Conservation (phyloP, 2,797 vertebrate genomes). For the Echiichthys vipera region DNA sequence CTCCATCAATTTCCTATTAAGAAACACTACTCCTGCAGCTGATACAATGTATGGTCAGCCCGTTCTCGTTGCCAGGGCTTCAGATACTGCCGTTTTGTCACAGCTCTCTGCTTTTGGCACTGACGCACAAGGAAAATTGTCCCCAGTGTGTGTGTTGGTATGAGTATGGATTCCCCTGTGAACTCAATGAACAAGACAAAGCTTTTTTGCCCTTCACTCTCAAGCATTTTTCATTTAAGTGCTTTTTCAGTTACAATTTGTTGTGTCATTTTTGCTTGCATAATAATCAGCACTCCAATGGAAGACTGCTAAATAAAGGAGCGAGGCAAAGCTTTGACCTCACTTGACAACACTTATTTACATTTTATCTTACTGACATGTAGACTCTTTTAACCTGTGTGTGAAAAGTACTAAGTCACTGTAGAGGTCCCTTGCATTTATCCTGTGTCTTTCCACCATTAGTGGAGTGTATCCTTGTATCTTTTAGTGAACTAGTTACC, state of each 20-base stretch:
- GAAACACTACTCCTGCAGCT: slow-evolving; percentile 25
- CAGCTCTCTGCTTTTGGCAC: too few relatives aligned
- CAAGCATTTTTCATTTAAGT: slow-evolving; percentile 31
- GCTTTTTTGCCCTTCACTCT: slow-evolving; percentile 42
- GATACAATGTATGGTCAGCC: slow-evolving; percentile 50
- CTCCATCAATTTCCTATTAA: neutral
- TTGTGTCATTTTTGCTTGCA: slow-evolving; percentile 38
- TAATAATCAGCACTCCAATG: slow-evolving; percentile 28
- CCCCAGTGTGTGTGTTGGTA: slow-evolving; percentile 1
- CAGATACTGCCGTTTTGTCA: too few relatives aligned
- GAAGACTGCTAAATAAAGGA: slow-evolving; percentile 33
- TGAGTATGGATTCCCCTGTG: slow-evolving; percentile 34
- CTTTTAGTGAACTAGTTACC: slow-evolving; percentile 43
- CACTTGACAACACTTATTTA: slow-evolving; percentile 12
- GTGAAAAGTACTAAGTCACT: slow-evolving; percentile 5
- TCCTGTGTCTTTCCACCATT: slow-evolving; percentile 8
- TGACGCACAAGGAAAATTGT: slow-evolving; percentile 12
- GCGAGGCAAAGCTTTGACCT: slow-evolving; percentile 14
- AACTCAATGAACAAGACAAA: slow-evolving; percentile 43
- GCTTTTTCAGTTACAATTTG: slow-evolving; percentile 22
- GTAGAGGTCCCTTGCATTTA: slow-evolving; percentile 4
- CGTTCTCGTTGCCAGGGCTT: too few relatives aligned
- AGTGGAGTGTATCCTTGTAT: slow-evolving; percentile 33
- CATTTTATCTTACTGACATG: slow-evolving; percentile 2
- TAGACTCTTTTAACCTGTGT: slow-evolving; percentile 9